Conservation (phyloP, 1,140 invertebrate species). For the Cotesia vestalis region DNA sequence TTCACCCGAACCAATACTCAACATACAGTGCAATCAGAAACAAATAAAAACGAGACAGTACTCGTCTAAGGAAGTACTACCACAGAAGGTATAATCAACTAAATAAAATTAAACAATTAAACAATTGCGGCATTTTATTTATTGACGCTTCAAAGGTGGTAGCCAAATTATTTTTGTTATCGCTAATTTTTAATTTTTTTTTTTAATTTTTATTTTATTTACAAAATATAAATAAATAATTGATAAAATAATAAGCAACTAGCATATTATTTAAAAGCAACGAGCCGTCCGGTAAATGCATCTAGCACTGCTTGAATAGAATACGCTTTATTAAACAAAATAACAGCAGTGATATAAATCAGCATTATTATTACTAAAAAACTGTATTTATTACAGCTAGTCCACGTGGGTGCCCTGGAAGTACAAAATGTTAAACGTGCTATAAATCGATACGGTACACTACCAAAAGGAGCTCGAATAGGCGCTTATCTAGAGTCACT, state of each 20-base stretch:
- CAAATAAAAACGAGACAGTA: conserved; percentile 62
- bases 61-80: conserved; percentile 59
- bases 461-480: conserved; percentile 94
- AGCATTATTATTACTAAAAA: background rate
- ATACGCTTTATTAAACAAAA: background rate
- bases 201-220: background rate
- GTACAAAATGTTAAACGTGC: conserved; percentile 96
- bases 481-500: conserved; percentile 95
- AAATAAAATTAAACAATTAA: conserved; percentile 18
- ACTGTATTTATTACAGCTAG: conserved; percentile 61
- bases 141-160: conserved; percentile 6
- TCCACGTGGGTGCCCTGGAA: conserved; percentile 88
- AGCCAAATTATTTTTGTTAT: background rate
- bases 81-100: conserved; percentile 59
- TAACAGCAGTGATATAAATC: conserved; percentile 10
- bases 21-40: conserved; percentile 57
- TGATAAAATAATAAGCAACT: background rate
- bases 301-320: conserved; percentile 62
- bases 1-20: conserved; percentile 59
- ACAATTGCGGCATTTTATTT: background rate
- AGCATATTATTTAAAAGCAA: background rate
- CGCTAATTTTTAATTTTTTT: background rate
- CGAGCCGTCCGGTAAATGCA: conserved; percentile 49
- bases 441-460: conserved; percentile 95
- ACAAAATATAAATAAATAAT: background rate